Conservation (phyloP, 2,888 invertebrate species). For the Cerceris ruficornis region DNA sequence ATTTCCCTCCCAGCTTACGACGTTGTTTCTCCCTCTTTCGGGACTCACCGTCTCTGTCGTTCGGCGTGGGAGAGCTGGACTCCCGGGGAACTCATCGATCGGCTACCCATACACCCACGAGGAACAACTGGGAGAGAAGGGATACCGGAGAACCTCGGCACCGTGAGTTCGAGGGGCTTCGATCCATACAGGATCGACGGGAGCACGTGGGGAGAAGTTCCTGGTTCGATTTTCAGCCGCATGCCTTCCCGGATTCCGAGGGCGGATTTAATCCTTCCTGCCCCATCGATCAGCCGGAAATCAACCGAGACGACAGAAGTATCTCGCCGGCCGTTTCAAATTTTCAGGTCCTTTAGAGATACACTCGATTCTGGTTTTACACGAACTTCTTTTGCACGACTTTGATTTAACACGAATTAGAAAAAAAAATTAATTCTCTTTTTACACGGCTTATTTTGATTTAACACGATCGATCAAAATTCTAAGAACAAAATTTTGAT, state of each 20-base stretch:
- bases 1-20: background rate
- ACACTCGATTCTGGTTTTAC: too few species aligned
- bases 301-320: too few species aligned
- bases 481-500: too few species aligned
- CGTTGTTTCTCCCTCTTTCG: background rate
- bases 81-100: slow-evolving; percentile 70
- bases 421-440: too few species aligned
- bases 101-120: slow-evolving; percentile 47
- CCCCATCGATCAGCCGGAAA: too few species aligned
- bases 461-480: too few species aligned
- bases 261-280: background rate
- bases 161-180: slow-evolving; percentile 47
- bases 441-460: too few species aligned
- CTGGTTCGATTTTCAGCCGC: slow-evolving; percentile 20
- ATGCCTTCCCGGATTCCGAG: background rate
- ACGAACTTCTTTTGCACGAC: too few species aligned
- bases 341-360: too few species aligned
- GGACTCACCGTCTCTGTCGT: slow-evolving; percentile 11
- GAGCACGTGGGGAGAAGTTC: slow-evolving; percentile 43
- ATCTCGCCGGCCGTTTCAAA: too few species aligned
- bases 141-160: slow-evolving; percentile 29
- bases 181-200: slow-evolving; percentile 15
- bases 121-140: slow-evolving; percentile 11
- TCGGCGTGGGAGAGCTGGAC: slow-evolving; percentile 46
- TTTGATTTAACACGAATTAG: too few species aligned